Evolutionary conservation across 1,140 invertebrate genomes (phyloP), one percentile per base, ranked within the genome.

Genomic region (Papilio helenus): DNA sequence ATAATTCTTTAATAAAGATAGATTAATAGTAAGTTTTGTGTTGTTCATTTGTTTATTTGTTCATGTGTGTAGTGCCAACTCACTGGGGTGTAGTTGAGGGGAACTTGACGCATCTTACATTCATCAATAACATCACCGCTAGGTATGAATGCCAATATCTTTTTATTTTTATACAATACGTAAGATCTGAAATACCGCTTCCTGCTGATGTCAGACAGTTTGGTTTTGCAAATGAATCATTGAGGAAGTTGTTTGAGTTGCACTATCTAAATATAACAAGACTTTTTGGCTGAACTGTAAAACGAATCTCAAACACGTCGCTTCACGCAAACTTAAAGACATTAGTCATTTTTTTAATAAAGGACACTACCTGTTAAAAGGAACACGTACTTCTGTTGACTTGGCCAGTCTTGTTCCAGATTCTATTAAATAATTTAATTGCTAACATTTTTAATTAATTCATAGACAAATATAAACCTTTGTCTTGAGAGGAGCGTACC

Each of bases 41-140:
- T 29, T 29, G 29, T 29, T 29, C 16, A 18, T 51, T n/a, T n/a
- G 7, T 8, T 55, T n/a, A 55, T 55, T 55, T 20, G n/a, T 55
- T 8, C n/a, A 18, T 55, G 51, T 55, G 18, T 55, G 20, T 72
- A 46, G 44, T 68, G 74, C 8, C 12, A 39, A 88, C 90, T 97
- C 96, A 98, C 97, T 95, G 97, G 97, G 96, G 97, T 98, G 95
- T 98, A 98, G 96, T 97, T 98, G 95, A n/a, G n/a, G n/a, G n/a
- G n/a, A 51, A 51, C 49, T 51, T 18, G 16, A 46, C 44, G 14
- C 44, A 46, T 46, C 44, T 16, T 16, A 46, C 44, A 4, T 14
- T 16, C 44, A 51, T 18, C 49, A 16, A 51, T 51, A 51, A 7
- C 49, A 23, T 58, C 55, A 23, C 8, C 20, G n/a, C 20, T 20